Conservation (phyloP, 2,797 vertebrate species). For the Glossophaga mutica region DNA sequence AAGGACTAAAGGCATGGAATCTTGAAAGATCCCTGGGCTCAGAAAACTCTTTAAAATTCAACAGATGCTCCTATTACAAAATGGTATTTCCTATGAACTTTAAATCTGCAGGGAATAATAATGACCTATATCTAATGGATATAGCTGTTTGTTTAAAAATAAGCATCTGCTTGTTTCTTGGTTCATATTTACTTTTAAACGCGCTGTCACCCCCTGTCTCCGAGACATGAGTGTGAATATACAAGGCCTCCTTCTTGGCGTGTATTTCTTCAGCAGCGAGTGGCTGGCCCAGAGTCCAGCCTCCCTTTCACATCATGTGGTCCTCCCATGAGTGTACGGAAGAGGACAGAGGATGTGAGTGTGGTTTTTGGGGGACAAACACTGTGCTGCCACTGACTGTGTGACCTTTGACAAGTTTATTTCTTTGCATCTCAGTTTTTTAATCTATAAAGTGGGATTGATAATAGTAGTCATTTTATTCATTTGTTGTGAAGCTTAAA, state of each 20-base stretch:
- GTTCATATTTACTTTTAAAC: slow-evolving; percentile 28
- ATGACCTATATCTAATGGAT: neutral
- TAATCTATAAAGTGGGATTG: neutral
- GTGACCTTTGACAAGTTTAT: neutral
- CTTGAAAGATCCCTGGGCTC: neutral
- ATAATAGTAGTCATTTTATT: neutral
- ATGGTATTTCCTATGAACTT: neutral
- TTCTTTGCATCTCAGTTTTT: neutral
- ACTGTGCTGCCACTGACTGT: neutral
- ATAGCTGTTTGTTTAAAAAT: neutral
- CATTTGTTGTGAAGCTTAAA: neutral
- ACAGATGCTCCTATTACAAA: neutral
- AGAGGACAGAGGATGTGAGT: neutral
- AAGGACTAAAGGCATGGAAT: neutral
- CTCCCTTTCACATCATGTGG: neutral
- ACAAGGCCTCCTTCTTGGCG: neutral
- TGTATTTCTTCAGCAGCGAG: neutral
- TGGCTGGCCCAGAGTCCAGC: neutral
- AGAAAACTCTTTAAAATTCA: slow-evolving; percentile 35
- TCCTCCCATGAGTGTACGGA: neutral
- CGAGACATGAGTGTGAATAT: neutral
- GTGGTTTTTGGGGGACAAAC: neutral
- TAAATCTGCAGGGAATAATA: neutral
- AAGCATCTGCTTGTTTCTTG: neutral
- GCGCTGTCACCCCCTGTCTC: neutral